Evolutionary conservation across 2,888 invertebrate genomes (phyloP), one percentile per base, ranked within the genome.

Genomic region (Chalcosyrphus nemorum): DNA sequence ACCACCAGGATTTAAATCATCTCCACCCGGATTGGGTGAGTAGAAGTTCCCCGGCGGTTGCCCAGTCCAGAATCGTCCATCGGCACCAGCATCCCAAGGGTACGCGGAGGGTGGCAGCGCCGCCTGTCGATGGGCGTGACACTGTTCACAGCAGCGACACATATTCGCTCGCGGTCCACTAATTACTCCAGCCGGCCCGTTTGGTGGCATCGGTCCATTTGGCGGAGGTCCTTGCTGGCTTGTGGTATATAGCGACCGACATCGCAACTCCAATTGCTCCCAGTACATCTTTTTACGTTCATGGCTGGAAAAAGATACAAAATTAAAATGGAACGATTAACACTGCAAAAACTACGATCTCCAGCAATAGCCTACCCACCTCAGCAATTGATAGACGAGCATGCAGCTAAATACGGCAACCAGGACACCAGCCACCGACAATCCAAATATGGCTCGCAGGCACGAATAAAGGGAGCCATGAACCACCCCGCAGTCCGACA

Each of bases 241-340:
- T 86, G 88, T 88, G 80, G 92, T 91, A 88, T 97, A 97, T 75
- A 97, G 91, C 0, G 96, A 96, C 81, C 97, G 93, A 90, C 97
- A 96, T 72, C 97, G 93, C 65, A 97, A 91, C 90, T 97, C 97
- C 90, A 97, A 89, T 92, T 97, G 97, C 88, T 97, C 97, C 97
- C 97, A 97, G 91, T 97, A 97, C 95, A 97, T 97, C 92, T 97
- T 97, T 92, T 97, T 97, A 85, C 96, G 95, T 91, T 97, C 97
- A 89, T 97, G 97, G 87, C 97, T 97, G 89, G 4, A 24, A 13
- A 65, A 1, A 35, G 9, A 24, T 57, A 68, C 1, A 32, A 9
- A 32, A 2, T 1, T 9, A 11, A 32, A 9, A 56, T 24, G 43
- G 77, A 38, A 35, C 38, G 56, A 75, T 80, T 75, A 75, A 84